phyloP scores from a whole-genome alignment of 2,113 vertebrate genomes.

The Paralichthys olivaceus region DNA sequence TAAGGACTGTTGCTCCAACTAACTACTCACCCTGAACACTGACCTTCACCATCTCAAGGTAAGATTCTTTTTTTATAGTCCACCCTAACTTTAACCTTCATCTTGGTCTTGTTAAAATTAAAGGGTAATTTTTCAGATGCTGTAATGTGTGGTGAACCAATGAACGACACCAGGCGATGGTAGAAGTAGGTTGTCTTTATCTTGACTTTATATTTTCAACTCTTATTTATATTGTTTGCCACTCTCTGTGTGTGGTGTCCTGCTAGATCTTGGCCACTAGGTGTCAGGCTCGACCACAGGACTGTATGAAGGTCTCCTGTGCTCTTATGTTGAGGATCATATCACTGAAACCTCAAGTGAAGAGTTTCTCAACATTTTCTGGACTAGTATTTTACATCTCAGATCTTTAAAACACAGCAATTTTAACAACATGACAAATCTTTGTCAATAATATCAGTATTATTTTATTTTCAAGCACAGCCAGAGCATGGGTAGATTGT shows the following conservation, averaged over 20 bases:
- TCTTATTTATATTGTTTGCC: too few relatives aligned
- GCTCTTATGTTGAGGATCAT: neutral
- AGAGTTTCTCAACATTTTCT: neutral
- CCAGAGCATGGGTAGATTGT: neutral
- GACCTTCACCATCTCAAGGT: neutral
- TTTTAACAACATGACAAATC: neutral
- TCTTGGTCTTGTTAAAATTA: neutral
- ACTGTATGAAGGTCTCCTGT: neutral
- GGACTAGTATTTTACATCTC: neutral
- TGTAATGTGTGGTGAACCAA: neutral
- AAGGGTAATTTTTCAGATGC: neutral
- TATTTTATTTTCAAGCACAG: neutral
- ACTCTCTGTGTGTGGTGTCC: neutral
- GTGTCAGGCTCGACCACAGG: conserved; percentile 46
- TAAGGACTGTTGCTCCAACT: neutral
- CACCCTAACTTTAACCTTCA: neutral
- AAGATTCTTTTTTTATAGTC: neutral
- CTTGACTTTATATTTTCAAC: neutral
- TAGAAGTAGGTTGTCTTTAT: neutral
- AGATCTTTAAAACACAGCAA: neutral
- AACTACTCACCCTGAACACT: neutral
- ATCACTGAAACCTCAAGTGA: neutral
- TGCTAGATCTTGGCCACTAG: conserved; percentile 37
- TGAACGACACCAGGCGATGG: neutral
- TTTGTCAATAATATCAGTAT: neutral